Percentiles rank a stretch among this genome's conserved stretches.
Conservation (phyloP, 2,888 invertebrate genomes). For the Nycteola revayana region DNA sequence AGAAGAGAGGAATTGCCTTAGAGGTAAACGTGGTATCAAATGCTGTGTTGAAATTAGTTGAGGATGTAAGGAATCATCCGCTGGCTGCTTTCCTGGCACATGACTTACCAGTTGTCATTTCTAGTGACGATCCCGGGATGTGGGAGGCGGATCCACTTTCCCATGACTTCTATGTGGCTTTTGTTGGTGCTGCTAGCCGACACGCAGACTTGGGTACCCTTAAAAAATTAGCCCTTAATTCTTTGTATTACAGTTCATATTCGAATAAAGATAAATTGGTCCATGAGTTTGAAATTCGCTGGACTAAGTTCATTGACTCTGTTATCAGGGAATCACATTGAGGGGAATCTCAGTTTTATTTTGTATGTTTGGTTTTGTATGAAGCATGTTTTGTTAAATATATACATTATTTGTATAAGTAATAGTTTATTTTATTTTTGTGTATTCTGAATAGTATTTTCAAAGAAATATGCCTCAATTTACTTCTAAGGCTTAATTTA, state of each 20-base stretch:
- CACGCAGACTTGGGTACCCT: conserved; percentile 86
- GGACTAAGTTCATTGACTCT: conserved; percentile 61
- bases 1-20: conserved; percentile 84
- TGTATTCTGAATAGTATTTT: too few species aligned
- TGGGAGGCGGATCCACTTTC: conserved; percentile 88
- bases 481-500: too few species aligned
- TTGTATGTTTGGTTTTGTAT: background rate
- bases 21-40: conserved; percentile 92
- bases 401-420: too few species aligned
- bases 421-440: too few species aligned
- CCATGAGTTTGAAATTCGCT: conserved; percentile 63
- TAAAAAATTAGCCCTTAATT: conserved; percentile 89
- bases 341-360: conserved; percentile 11
- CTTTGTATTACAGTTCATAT: conserved; percentile 85
- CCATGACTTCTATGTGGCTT: conserved; percentile 88
- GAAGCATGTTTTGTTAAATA: background rate
- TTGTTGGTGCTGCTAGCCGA: conserved; percentile 87
- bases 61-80: conserved; percentile 90
- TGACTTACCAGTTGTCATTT: conserved; percentile 87
- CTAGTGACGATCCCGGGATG: conserved; percentile 89
- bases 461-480: too few species aligned
- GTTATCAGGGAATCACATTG: conserved; percentile 33
- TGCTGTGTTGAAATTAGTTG: conserved; percentile 85
- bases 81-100: conserved; percentile 83
- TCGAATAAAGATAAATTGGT: conserved; percentile 57